Conservation (phyloP, 2,113 vertebrate genomes). For the Butorides virescens region DNA sequence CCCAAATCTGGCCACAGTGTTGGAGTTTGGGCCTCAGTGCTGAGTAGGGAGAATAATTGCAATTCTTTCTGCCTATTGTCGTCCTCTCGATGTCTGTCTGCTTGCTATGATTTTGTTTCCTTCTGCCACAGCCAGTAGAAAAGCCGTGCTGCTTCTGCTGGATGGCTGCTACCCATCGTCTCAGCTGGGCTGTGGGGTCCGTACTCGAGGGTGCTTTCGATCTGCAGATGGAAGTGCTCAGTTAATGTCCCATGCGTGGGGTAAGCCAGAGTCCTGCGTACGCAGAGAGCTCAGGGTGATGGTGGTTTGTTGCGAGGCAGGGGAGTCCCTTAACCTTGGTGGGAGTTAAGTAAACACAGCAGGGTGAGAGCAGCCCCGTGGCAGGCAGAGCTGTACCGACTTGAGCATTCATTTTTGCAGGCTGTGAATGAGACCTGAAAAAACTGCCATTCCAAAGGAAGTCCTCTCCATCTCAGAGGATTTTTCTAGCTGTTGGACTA, state of each 20-base stretch:
- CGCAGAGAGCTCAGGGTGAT: not conserved
- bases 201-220: not conserved
- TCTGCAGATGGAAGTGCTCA: not conserved
- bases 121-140: not conserved
- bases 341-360: not conserved
- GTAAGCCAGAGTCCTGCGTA: not conserved
- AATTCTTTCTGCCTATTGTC: not conserved
- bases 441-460: not conserved
- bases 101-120: not conserved
- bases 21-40: not conserved
- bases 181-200: not conserved
- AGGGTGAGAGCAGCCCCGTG: not conserved
- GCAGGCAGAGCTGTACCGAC: not conserved
- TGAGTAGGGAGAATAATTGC: not conserved
- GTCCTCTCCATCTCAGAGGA: not conserved
- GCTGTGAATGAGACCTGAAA: not conserved
- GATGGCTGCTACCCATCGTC: not conserved
- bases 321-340: not conserved
- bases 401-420: not conserved
- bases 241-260: not conserved
- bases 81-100: not conserved
- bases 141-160: not conserved
- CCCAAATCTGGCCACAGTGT: not conserved
- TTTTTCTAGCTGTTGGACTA: not conserved
- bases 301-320: not conserved